Evolutionary conservation across 2,113 vertebrate species (phyloP).

Genomic region (Tautogolabrus adspersus): DNA sequence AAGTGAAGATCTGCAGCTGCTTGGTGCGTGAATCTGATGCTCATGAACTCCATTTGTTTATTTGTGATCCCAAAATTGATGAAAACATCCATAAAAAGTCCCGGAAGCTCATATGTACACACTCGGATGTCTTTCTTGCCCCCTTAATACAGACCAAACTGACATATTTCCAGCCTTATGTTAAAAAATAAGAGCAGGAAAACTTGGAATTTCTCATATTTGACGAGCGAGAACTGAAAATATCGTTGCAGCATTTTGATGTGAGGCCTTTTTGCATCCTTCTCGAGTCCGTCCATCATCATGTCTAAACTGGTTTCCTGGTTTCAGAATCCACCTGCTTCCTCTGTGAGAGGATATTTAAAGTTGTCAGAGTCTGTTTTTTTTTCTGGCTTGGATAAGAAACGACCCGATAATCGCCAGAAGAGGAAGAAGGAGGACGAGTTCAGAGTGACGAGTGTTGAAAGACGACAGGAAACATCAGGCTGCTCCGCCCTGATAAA

Average conservation of each 20-base stretch:
- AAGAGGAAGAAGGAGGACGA: conserved; percentile 45
- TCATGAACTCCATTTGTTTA: background rate
- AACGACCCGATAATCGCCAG: conserved; percentile 8
- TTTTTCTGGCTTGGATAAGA: conserved; percentile 33
- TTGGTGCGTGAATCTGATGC: background rate
- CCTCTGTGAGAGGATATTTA: conserved; percentile 50
- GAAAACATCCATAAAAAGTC: no score
- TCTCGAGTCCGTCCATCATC: background rate
- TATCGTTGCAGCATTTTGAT: no score
- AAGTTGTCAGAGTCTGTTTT: conserved; percentile 6
- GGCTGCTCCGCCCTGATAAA: conserved; percentile 58
- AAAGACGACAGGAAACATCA: conserved; percentile 61
- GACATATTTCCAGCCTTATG: no score
- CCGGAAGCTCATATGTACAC: background rate
- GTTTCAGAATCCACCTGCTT: conserved; percentile 39
- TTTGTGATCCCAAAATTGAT: no score
- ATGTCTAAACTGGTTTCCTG: background rate
- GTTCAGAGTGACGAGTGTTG: conserved; percentile 33
- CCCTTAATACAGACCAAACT: no score
- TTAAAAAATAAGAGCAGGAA: no score
- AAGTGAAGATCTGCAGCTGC: background rate
- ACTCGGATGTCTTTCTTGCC: no score
- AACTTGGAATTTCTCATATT: no score
- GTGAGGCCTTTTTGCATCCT: background rate
- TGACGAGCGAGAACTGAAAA: no score